phyloP scores from a whole-genome alignment of 2,797 vertebrate genomes.

The Amblyraja radiata region DNA sequence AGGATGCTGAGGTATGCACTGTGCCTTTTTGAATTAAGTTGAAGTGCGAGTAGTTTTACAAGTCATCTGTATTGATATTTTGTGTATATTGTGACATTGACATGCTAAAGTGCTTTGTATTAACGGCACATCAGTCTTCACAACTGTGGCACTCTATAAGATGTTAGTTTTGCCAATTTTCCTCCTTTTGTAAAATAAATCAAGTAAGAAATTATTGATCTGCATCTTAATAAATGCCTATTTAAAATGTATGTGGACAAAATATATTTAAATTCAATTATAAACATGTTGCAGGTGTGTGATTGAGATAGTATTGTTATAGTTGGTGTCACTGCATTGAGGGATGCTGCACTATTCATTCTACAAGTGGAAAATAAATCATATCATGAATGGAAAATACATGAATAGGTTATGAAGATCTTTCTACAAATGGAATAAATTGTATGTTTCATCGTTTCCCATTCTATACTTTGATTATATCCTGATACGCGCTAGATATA shows the following conservation, averaged over 20 bases:
- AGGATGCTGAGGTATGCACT: conserved; percentile 29
- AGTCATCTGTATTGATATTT: conserved; percentile 30
- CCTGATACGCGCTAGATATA: conserved; percentile 2
- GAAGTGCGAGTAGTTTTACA: conserved; percentile 27
- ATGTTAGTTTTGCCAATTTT: neutral
- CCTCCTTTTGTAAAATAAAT: conserved; percentile 23
- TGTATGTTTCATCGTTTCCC: conserved; percentile 8
- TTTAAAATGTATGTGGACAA: conserved; percentile 30
- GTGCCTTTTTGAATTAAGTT: conserved; percentile 36
- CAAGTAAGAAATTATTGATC: conserved; percentile 8
- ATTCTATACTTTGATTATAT: conserved; percentile 32
- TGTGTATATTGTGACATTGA: conserved; percentile 26
- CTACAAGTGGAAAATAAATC: conserved; percentile 31
- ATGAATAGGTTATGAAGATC: conserved; percentile 30
- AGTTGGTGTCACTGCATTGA: neutral
- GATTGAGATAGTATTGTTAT: conserved; percentile 24
- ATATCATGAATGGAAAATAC: conserved; percentile 22
- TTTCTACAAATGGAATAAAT: conserved; percentile 27
- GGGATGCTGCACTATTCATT: conserved; percentile 17
- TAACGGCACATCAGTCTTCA: neutral
- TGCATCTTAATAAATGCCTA: conserved; percentile 19
- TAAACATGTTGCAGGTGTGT: conserved; percentile 21
- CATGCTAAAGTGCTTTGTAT: conserved; percentile 18
- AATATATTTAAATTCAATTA: conserved; percentile 8
- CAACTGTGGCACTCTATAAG: neutral